These are phyloP conservation scores for Cinclus mexicanus DNA, from an alignment of 2,113 vertebrate species.

Conservation along the genomic window DNA sequence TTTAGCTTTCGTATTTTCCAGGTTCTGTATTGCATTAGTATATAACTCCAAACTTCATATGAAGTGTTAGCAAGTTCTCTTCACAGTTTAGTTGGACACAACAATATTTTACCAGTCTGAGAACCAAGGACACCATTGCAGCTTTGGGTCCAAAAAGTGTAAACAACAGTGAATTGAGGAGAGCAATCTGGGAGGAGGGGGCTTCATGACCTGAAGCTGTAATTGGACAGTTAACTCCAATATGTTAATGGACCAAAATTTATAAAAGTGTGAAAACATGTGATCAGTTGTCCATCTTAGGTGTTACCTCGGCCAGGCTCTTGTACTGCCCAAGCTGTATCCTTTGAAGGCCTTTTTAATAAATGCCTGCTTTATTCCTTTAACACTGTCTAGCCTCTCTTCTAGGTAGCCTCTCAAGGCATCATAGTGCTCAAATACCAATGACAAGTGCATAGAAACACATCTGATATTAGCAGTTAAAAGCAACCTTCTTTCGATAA, in stretches of 20 bases:
- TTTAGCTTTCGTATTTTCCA: neutral
- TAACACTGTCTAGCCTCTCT: neutral
- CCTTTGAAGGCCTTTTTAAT: neutral
- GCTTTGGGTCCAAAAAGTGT: neutral
- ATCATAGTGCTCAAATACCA: neutral
- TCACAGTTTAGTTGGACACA: no score
- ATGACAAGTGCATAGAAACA: neutral
- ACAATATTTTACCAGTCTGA: neutral
- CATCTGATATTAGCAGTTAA: neutral
- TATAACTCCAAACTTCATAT: no score
- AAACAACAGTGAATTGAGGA: neutral
- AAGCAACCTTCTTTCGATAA: neutral
- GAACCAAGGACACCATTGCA: neutral
- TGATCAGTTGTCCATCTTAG: neutral
- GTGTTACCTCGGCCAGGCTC: accelerated
- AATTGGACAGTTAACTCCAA: neutral
- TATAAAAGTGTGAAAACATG: neutral
- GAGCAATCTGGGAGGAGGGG: neutral
- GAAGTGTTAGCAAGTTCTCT: neutral
- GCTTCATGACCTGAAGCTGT: neutral
- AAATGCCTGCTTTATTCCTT: neutral
- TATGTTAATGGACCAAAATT: neutral
- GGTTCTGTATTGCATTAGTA: neutral
- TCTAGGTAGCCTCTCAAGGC: neutral
- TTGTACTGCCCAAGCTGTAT: neutral